Evolutionary conservation across 1,140 invertebrate genomes (phyloP), one percentile per base, ranked within the genome.

Genomic region (Heterodera carotae): DNA sequence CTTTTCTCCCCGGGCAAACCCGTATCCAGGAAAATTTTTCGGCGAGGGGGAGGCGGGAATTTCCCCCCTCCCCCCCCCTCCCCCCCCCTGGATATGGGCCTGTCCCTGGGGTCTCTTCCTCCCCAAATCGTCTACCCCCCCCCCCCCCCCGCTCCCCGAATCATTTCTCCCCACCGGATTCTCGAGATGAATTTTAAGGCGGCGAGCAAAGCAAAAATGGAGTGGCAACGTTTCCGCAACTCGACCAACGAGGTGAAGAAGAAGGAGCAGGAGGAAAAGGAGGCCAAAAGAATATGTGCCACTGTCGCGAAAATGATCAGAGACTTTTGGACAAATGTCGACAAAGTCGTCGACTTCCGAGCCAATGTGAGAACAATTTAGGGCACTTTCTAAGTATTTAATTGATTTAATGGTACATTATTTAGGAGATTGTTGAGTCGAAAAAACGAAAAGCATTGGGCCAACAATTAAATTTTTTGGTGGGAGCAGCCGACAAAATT

Each of bases 401-500:
- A 8, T 33, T 25, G 0, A 1, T 76, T 76, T 0, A 48, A 74
- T 0, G 72, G 27, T 18, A 25, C 22, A 48, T 56, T 66, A 43
- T 78, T 84, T 62, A 83, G 76, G 84, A 87, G 66, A 85, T 86
- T 43, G 62, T 85, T 6, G 84, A 88, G 33, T 62, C 84, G 6
- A 79, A 81, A 53, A 85, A 86, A 72, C 97, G 98, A 87, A 93
- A 96, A 84, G 95, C 95, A 0, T 90, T 98, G 60, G 96, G 99
- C 90, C 92, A 97, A 81, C 96, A 99, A 89, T 90, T 99, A 29
- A 97, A 94, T 88, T 98, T 97, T 87, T 97, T 99, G 85, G 95
- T 99, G 64, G 95, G 96, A 89, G 94, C 97, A 89, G 98, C 97
- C 0, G 96, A 99, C 89, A 96, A 97, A 87, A 97, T 96, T 90